Conservation (phyloP, 2,888 invertebrate genomes). For the Hirtodrosophila confusa region DNA sequence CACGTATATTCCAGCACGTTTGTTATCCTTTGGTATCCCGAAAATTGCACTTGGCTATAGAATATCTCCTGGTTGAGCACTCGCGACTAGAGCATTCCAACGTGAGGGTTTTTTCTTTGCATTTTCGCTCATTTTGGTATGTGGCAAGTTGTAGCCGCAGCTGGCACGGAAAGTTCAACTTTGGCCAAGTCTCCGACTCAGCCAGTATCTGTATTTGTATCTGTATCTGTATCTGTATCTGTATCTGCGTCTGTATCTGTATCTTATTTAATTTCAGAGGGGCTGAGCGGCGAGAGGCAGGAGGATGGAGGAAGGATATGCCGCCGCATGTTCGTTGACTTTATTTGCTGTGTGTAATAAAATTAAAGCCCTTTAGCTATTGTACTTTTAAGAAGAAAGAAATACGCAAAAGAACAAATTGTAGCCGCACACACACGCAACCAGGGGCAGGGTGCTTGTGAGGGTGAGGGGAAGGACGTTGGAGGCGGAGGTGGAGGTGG, state of each 20-base stretch:
- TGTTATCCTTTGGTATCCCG: too few species aligned
- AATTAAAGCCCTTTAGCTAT: constrained; percentile 80
- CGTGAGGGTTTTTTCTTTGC: neutral
- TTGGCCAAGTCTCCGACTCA: constrained; percentile 38
- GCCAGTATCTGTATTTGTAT: neutral
- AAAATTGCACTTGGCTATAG: neutral
- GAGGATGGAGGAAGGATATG: constrained; percentile 13
- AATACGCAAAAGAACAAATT: constrained; percentile 61
- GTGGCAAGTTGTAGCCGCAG: constrained; percentile 74
- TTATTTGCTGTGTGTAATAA: constrained; percentile 79
- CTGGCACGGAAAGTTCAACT: constrained; percentile 70
- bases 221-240: constrained; percentile 42
- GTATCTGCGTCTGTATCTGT: constrained; percentile 24
- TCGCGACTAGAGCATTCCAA: neutral
- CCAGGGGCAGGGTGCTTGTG: neutral
- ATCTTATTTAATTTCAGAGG: constrained; percentile 72
- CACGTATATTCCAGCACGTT: too few species aligned
- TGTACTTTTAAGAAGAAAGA: constrained; percentile 59
- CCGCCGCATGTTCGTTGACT: constrained; percentile 77
- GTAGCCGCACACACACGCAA: constrained; percentile 40
- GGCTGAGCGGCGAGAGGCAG: constrained; percentile 4
- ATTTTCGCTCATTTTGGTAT: constrained; percentile 41
- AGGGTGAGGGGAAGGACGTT: neutral
- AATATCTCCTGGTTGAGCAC: constrained; percentile 10
- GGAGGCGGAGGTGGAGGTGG: constrained; percentile 3